Conservation (phyloP, 2,888 invertebrate genomes). For the Epinotia demarniana region DNA sequence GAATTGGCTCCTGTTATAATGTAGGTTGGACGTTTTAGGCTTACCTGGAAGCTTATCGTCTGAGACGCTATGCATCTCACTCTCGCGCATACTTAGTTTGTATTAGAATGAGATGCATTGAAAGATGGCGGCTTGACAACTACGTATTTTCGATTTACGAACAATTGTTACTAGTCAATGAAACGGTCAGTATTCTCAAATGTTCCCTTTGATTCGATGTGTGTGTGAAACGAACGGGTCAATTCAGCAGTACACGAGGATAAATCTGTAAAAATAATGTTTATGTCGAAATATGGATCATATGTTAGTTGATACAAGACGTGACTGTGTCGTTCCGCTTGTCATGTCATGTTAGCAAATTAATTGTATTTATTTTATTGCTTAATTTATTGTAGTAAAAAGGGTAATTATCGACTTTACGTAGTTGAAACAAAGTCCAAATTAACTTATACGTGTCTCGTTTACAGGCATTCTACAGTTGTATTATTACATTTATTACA, state of each 20-base stretch:
- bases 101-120: not conserved
- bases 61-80: constrained; percentile 12
- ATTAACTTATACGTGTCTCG: constrained; percentile 19
- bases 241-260: constrained; percentile 38
- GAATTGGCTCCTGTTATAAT: not conserved
- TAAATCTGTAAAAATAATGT: constrained; percentile 18
- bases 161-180: constrained; percentile 33
- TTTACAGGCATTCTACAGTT: constrained; percentile 14
- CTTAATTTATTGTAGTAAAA: constrained; percentile 25
- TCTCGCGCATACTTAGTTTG: not conserved
- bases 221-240: constrained; percentile 29
- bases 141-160: constrained; percentile 8
- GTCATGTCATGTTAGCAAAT: constrained; percentile 33
- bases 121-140: constrained; percentile 10
- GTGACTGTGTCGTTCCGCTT: constrained; percentile 37
- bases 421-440: constrained; percentile 30
- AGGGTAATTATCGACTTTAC: constrained; percentile 31
- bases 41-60: not conserved
- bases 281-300: constrained; percentile 16
- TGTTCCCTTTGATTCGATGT: constrained; percentile 17
- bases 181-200: constrained; percentile 41
- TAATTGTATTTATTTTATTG: constrained; percentile 34
- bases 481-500: constrained; percentile 2
- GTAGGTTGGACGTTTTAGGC: not conserved
- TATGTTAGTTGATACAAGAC: constrained; percentile 24